phyloP scores from a whole-genome alignment of 2,797 vertebrate species.

The Parotocinclus haroldoi region DNA sequence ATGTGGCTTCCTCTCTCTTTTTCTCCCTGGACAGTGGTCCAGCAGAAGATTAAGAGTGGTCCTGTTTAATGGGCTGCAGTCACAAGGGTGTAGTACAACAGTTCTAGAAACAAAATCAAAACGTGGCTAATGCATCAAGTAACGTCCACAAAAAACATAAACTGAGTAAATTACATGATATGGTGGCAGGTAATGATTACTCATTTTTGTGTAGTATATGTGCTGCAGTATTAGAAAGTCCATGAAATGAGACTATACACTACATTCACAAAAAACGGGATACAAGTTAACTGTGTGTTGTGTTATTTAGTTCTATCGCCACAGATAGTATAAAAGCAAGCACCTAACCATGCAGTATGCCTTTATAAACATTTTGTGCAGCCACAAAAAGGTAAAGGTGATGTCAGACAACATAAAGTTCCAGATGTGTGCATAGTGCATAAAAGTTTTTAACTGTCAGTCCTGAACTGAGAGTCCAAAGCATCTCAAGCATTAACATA shows the following conservation, averaged over 20 bases:
- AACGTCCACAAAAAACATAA: not conserved
- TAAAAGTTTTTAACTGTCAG: too few species aligned
- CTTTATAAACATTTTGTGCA: too few species aligned
- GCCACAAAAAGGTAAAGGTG: too few species aligned
- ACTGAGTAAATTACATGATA: not conserved
- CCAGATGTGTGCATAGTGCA: too few species aligned
- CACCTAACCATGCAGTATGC: too few species aligned
- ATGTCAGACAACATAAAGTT: too few species aligned
- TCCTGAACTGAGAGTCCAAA: too few species aligned
- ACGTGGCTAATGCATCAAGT: not conserved
- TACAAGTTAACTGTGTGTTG: too few species aligned
- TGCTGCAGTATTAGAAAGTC: not conserved
- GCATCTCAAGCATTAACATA: too few species aligned
- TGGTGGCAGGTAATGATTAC: not conserved
- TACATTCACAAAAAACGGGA: not conserved
- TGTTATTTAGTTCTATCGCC: too few species aligned
- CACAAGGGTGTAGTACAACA: not conserved
- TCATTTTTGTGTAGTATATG: too few species aligned
- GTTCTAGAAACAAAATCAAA: conserved; percentile 1
- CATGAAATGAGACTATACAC: not conserved
- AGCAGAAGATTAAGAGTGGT: not conserved
- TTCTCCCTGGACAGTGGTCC: not conserved
- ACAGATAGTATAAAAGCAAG: too few species aligned
- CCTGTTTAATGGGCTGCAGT: not conserved
- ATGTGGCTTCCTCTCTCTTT: conserved; percentile 1